phyloP scores from a whole-genome alignment of 2,888 invertebrate species.

The Pandemis corylana region DNA sequence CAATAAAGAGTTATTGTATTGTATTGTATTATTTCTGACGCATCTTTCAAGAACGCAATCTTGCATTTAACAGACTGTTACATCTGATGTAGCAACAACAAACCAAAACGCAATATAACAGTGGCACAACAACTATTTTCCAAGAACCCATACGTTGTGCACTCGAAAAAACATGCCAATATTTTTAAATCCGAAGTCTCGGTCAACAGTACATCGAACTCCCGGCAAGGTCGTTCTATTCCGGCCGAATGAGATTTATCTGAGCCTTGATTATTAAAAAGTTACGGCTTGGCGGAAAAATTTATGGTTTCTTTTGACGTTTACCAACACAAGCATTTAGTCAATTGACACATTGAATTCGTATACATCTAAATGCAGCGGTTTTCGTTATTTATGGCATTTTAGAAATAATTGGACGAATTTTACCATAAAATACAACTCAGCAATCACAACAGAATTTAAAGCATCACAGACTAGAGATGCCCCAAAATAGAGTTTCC shows the following conservation, averaged over 20 bases:
- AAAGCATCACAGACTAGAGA: too few species aligned
- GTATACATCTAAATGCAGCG: too few species aligned
- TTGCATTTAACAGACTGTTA: too few species aligned
- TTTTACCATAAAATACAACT: too few species aligned
- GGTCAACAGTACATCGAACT: conserved; percentile 5
- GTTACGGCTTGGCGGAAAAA: conserved; percentile 39
- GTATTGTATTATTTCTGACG: background rate
- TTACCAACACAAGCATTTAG: background rate
- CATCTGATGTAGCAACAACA: background rate
- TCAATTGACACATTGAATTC: background rate
- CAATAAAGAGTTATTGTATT: too few species aligned
- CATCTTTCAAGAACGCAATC: background rate
- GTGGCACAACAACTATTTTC: conserved; percentile 2
- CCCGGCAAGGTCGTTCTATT: conserved; percentile 66
- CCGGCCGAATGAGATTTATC: conserved; percentile 47
- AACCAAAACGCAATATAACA: conserved; percentile 2
- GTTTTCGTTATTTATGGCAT: too few species aligned
- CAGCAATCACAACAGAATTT: too few species aligned
- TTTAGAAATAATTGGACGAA: too few species aligned
- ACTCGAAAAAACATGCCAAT: conserved; percentile 11
- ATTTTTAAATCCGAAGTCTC: conserved; percentile 5
- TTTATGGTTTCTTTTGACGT: conserved; percentile 27
- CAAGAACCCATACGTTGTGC: background rate
- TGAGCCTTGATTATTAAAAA: conserved; percentile 35
- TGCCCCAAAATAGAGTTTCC: too few species aligned